Base-by-base conservation (phyloP, 2,113 vertebrate species). In the Microtus pennsylvanicus region DNA sequence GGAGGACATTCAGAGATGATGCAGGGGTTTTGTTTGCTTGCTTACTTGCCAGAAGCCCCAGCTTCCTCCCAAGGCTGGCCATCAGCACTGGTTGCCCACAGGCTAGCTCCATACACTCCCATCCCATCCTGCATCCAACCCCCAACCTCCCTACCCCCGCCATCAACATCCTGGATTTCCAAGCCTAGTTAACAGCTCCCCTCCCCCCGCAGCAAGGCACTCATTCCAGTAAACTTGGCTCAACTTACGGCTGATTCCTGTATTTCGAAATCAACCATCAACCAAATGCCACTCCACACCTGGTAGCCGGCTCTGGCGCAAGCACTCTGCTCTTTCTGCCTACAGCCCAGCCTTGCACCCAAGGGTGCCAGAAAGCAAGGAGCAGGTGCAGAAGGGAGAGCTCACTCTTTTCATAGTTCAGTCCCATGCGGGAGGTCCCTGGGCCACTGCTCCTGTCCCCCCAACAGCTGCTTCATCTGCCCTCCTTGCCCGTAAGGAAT, bases 401-500 rank as follows among this genome's bases (percentile, higher is more conserved):
- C 47, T 16, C 12, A 13, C 4, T 45, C 3, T 24, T 76, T 61
- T 12, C 30, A 4, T 55, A 7, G n/a, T 24, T 45, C 33, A 3
- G 19, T 10, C n/a, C n/a, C 0, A 0, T 0, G 12, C 8, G 6
- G 67, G 11, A 8, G 47, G 13, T 24, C 19, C 42, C 8, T 0
- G 0, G 24, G n/a, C 76, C 69, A 55, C 26, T 17, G 28, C 47
- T 67, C 33, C 4, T 1, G n/a, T 14, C 17, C 67, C 33, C 26
- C n/a, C 2, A 52, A 11, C 10, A 63, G 21, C 47, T 45, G 0
- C 26, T 65, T 72, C 11, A 7, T 11, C 3, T 0, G 4, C 12
- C 45, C 38, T 42, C 24, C 42, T 33, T 70, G 38, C 9, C 22
- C 24, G 0, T 38, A 10, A 89, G n/a, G 50, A 69, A 2, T 69